These are phyloP conservation scores for Saguinus imperator DNA, from an alignment of 2,113 vertebrate genomes.

Conservation along the genomic window DNA sequence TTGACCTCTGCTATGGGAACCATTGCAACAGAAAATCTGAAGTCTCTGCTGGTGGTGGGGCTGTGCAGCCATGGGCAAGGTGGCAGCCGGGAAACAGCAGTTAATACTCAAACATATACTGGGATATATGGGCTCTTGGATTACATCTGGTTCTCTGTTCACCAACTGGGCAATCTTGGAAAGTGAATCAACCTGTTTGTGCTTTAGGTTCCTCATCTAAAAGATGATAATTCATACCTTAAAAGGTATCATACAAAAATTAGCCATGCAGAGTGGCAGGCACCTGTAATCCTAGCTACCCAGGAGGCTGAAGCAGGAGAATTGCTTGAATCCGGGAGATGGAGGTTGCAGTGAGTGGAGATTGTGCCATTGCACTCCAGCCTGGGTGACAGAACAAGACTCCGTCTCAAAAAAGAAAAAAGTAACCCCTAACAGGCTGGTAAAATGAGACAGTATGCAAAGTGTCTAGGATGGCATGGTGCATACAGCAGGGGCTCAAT, in stretches of 20 bases:
- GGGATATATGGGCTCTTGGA: not conserved
- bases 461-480: not conserved
- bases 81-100: not conserved
- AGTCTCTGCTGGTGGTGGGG: not conserved
- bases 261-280: too few relatives aligned
- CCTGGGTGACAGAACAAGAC: too few relatives aligned
- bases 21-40: not conserved
- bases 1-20: not conserved
- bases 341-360: too few relatives aligned
- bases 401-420: too few relatives aligned
- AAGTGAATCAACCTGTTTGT: not conserved
- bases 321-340: too few relatives aligned
- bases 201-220: not conserved
- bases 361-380: too few relatives aligned
- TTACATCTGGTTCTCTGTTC: not conserved
- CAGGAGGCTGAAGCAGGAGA: too few relatives aligned
- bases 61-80: not conserved
- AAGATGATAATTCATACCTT: not conserved
- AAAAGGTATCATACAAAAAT: not conserved
- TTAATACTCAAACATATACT: not conserved
- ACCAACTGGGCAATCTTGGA: not conserved
- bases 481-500: not conserved
- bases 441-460: not conserved
- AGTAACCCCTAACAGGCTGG: not conserved
- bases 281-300: too few relatives aligned